These are phyloP conservation scores for Synanthedon myopaeformis DNA, from an alignment of 2,888 invertebrate species.

Conservation along the genomic window DNA sequence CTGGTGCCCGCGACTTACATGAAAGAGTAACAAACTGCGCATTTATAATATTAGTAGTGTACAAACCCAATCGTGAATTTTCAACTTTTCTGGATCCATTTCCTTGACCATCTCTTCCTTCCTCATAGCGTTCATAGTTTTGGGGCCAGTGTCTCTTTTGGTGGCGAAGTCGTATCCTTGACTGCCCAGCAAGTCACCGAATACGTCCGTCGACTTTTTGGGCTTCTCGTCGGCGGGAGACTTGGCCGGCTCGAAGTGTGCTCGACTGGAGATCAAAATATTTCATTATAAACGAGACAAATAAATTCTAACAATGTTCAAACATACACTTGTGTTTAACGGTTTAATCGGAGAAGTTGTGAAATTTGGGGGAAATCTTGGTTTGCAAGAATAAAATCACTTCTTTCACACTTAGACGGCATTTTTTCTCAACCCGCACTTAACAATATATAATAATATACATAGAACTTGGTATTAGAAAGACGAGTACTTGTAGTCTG, in stretches of 20 bases:
- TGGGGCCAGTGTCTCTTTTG: slow-evolving; percentile 81
- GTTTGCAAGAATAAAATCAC: too few species aligned
- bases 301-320: too few species aligned
- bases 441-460: too few species aligned
- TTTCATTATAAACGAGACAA: not conserved
- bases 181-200: slow-evolving; percentile 90
- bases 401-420: too few species aligned
- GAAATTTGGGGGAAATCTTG: too few species aligned
- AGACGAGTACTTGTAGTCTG: slow-evolving; percentile 49
- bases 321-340: too few species aligned
- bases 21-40: too few species aligned
- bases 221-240: slow-evolving; percentile 49
- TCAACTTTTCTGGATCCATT: slow-evolving; percentile 93
- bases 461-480: too few species aligned
- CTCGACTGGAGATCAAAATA: slow-evolving; percentile 61
- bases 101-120: slow-evolving; percentile 87
- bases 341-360: too few species aligned
- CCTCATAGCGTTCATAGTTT: slow-evolving; percentile 93
- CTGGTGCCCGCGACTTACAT: too few species aligned
- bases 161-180: slow-evolving; percentile 88
- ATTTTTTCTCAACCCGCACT: too few species aligned
- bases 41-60: too few species aligned
- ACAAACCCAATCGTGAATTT: slow-evolving; percentile 82
- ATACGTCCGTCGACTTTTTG: slow-evolving; percentile 77
- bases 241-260: slow-evolving; percentile 76